Base-by-base conservation (phyloP, 2,888 invertebrate genomes). In the Xestia rhomboidea region DNA sequence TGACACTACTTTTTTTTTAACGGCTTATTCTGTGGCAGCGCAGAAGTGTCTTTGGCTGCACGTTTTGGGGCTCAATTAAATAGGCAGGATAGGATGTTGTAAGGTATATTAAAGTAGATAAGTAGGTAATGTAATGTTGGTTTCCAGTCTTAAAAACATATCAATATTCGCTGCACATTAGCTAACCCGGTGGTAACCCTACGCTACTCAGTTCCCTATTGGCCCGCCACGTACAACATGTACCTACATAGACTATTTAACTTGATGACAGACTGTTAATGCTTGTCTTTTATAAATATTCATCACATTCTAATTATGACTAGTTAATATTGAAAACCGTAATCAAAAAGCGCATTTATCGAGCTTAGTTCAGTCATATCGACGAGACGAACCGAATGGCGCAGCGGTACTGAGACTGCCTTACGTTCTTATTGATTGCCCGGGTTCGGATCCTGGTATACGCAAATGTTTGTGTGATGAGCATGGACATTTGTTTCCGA, bases 161-260 rank as follows among this genome's bases (percentile, higher is more conserved):
- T 57, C 30, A 66, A 18, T 66, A 44, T 64, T 66, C 41, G 2
- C 46, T 4, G 6, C n/a, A 57, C 57, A 27, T 27, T 57, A 15
- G 57, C 15, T 27, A 34, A 34, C 34, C 34, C 34, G 34, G 78
- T 49, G 57, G 21, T 74, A 77, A 62, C 81, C 81, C 81, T 85
- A 73, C 49, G n/a, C 34, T 75, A 77, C 81, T 71, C 74, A 67
- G 63, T 73, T 70, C 67, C 41, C 68, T 76, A 77, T 75, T 57
- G 79, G 69, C n/a, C 57, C 41, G 69, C 63, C 83, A 81, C 78
- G 76, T 78, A 74, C 78, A 66, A 51, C 68, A 79, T 77, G 67
- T 75, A 77, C 67, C 44, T 57, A 72, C 68, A 63, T 72, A 83
- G 44, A 77, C 76, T 62, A 66, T 71, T 68, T 77, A 73, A 69